Conservation (phyloP, 2,888 invertebrate genomes). For the Ochlodes sylvanus region DNA sequence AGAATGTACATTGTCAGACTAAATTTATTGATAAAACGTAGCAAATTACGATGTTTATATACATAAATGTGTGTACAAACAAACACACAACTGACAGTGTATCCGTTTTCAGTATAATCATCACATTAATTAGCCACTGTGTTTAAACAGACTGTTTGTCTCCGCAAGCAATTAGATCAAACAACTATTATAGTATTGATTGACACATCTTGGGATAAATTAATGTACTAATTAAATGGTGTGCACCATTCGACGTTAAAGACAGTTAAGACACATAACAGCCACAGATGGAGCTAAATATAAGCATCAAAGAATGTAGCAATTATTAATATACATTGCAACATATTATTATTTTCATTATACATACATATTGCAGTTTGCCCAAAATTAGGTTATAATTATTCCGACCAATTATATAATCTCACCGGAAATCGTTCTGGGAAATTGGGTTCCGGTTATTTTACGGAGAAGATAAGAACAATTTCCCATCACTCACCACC, state of each 20-base stretch:
- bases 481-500: conserved; percentile 55
- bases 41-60: conserved; percentile 7
- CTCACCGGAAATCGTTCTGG: neutral
- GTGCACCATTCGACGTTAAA: no score
- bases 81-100: conserved; percentile 72
- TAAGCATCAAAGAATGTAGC: no score
- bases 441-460: neutral
- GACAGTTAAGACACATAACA: no score
- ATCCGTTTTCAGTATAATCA: conserved; percentile 76
- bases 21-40: neutral
- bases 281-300: no score
- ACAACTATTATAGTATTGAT: conserved; percentile 69
- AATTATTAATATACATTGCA: no score
- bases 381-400: conserved; percentile 9
- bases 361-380: no score
- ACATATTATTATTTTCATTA: no score
- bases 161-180: conserved; percentile 74
- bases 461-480: conserved; percentile 34
- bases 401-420: conserved; percentile 23
- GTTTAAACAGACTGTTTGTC: conserved; percentile 74
- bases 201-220: conserved; percentile 56
- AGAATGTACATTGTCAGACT: neutral
- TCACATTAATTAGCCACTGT: conserved; percentile 77
- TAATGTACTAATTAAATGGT: conserved; percentile 32
- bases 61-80: conserved; percentile 47